Base-by-base conservation (phyloP, 2,113 vertebrate species). In the Indri indri region DNA sequence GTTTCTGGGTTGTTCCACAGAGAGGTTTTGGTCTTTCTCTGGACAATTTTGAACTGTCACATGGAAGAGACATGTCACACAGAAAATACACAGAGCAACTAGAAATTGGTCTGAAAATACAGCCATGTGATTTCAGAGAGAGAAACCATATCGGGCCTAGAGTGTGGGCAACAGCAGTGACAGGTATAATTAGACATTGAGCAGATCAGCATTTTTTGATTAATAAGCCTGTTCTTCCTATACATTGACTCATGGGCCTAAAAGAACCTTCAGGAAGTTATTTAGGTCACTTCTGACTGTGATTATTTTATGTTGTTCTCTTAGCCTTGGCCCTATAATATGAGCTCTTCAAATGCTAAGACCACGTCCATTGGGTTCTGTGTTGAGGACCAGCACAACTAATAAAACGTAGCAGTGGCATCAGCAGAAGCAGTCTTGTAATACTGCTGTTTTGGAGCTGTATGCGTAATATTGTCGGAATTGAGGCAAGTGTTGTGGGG, bases 141-240 rank as follows among this genome's bases (percentile, higher is more conserved):
- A 70, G 86, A 93, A 96, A 57, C 86, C 40, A 11, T 80, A 34
- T 96, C 91, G 77, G 91, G 42, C 79, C 66, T 66, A 63, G 59
- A 66, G 73, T 91, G 74, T 40, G 94, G 94, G 87, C 89, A 95
- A 42, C 65, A 34, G 63, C 96, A 91, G 71, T 97, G 96, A 97
- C 97, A 98, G 89, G 89, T 96, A 94, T 95, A 97, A 98, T 96
- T 96, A 95, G 96, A 98, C 96, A 97, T 16, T 97, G 93, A 97
- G 52, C 95, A 97, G 97, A 94, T 97, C 95, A 81, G 80, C 74
- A 65, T 68, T 94, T 94, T 95, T 90, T 96, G 87, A 98, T 93
- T 98, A 98, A 97, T 98, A 96, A 73, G 85, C 92, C 90, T 68
- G 30, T 88, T 93, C 93, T 95, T 97, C 84, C 86, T 91, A 32